These are phyloP conservation scores for Oreochromis grahami DNA, from an alignment of 2,797 vertebrate genomes.

Conservation along the genomic window DNA sequence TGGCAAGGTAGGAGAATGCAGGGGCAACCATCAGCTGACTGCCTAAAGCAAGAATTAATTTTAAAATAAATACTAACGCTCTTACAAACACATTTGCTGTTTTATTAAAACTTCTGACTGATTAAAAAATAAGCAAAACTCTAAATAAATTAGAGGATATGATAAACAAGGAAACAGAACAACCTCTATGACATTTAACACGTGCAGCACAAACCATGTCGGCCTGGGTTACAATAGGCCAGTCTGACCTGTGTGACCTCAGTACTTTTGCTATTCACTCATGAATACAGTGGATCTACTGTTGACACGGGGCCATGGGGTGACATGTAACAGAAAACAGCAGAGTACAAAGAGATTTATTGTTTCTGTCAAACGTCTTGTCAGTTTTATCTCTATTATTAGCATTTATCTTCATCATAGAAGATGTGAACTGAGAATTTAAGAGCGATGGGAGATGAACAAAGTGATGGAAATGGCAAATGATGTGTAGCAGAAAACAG, in stretches of 20 bases:
- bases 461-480: not conserved
- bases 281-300: constrained; percentile 31
- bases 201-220: constrained; percentile 2
- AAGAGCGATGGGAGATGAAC: not conserved
- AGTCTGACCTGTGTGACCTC: constrained; percentile 29
- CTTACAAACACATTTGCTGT: not conserved
- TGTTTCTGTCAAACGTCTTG: constrained; percentile 4
- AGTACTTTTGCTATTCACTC: constrained; percentile 26
- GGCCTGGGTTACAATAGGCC: constrained; percentile 18
- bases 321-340: constrained; percentile 5
- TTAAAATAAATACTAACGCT: not conserved
- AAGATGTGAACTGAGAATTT: not conserved
- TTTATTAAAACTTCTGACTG: not conserved
- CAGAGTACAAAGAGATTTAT: constrained; percentile 1
- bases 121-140: not conserved
- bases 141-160: not conserved
- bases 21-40: not conserved
- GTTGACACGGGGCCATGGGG: constrained; percentile 18
- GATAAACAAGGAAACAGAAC: not conserved
- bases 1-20: not conserved
- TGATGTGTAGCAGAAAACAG: not conserved
- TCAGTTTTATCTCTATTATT: not conserved
- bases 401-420: not conserved
- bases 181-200: not conserved
- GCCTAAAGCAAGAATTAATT: not conserved